Conservation (phyloP, 1,140 invertebrate species). For the Drosophila cardini region DNA sequence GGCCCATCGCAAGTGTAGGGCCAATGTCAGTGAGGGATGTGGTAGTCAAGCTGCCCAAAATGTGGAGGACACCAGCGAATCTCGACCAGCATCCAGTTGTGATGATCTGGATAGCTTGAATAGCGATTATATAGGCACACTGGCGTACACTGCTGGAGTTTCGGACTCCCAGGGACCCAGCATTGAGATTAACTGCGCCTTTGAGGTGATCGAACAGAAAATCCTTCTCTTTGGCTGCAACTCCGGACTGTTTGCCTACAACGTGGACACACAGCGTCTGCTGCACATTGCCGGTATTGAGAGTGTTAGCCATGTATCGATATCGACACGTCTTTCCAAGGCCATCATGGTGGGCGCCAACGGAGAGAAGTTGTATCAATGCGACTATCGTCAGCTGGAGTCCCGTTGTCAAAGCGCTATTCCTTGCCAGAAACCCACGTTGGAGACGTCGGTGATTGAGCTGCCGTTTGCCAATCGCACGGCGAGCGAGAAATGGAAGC, state of each 20-base stretch:
- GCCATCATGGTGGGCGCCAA: conserved; percentile 89
- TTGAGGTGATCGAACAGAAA: conserved; percentile 73
- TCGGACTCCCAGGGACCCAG: conserved; percentile 3
- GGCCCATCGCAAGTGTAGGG: conserved; percentile 73
- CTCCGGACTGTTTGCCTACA: conserved; percentile 77
- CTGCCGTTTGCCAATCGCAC: conserved; percentile 77
- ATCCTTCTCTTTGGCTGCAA: conserved; percentile 76
- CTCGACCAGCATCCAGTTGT: conserved; percentile 37
- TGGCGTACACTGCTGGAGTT: conserved; percentile 52
- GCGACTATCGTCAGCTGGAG: conserved; percentile 88
- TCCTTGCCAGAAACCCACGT: conserved; percentile 87
- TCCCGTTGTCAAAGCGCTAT: conserved; percentile 86
- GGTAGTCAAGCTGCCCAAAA: conserved; percentile 42
- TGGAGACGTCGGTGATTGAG: conserved; percentile 86
- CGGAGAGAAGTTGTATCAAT: conserved; percentile 88
- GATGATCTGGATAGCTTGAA: conserved; percentile 26
- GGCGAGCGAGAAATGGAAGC: conserved; percentile 75
- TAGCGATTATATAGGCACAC: conserved; percentile 60
- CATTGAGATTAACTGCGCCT: conserved; percentile 78
- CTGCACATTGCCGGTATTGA: conserved; percentile 88
- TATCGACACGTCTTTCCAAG: conserved; percentile 86
- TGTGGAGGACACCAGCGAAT: conserved; percentile 31
- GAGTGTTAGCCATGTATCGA: conserved; percentile 88
- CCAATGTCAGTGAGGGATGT: conserved; percentile 58
- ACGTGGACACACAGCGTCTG: conserved; percentile 76